Percentiles rank a stretch among this genome's conserved stretches.
phyloP scores from a whole-genome alignment of 2,113 vertebrate species.

The Oryzias woworae region DNA sequence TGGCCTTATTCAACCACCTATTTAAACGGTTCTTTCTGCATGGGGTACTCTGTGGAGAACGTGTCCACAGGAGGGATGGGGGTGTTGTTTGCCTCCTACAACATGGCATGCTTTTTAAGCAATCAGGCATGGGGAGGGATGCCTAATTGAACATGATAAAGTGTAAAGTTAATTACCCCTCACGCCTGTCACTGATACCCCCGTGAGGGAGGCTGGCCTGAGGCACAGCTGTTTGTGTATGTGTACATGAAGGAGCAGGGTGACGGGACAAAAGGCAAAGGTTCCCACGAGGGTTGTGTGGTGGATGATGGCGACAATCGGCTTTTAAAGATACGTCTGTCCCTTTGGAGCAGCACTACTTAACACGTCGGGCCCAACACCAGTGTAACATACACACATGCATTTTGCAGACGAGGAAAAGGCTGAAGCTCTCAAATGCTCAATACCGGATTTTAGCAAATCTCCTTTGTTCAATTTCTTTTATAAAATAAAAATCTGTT shows the following conservation, averaged over 20 bases:
- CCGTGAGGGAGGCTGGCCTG: constrained; percentile 82
- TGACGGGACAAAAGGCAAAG: constrained; percentile 90
- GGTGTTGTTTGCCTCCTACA: constrained; percentile 85
- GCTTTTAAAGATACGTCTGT: constrained; percentile 91
- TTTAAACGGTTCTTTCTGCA: constrained; percentile 78
- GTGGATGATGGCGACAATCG: constrained; percentile 98
- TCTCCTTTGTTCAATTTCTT: neutral
- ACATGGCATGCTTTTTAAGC: constrained; percentile 79
- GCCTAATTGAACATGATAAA: constrained; percentile 99
- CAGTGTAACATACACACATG: constrained; percentile 17
- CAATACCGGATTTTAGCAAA: neutral
- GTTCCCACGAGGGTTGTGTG: constrained; percentile 92
- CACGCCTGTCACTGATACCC: constrained; percentile 98
- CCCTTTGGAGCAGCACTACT: constrained; percentile 86
- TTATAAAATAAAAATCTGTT: constrained; percentile 20
- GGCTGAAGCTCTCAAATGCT: neutral
- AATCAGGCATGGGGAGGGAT: constrained; percentile 78
- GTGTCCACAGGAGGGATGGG: neutral
- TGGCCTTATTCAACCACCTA: constrained; percentile 56
- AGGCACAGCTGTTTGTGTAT: constrained; percentile 93
- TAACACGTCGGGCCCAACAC: constrained; percentile 72
- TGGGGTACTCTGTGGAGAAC: constrained; percentile 47
- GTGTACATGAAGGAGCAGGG: constrained; percentile 70
- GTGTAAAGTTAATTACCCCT: constrained; percentile 99
- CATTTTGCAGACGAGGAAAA: constrained; percentile 40